Evolutionary conservation across 1,140 invertebrate genomes (phyloP).

Genomic region (Antheraea pernyi): DNA sequence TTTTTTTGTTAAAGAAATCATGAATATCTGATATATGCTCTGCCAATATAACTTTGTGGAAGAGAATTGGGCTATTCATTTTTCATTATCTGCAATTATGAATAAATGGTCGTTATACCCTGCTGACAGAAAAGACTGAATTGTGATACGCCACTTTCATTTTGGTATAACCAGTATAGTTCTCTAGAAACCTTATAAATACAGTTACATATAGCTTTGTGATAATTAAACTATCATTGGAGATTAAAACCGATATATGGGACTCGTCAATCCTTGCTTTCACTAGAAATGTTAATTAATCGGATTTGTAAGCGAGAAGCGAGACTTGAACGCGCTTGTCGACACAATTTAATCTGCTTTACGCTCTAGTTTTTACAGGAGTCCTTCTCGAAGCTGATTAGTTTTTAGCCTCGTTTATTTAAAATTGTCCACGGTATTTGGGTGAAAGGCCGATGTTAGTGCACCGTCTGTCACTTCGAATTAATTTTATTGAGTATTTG

Average conservation of each 20-base stretch:
- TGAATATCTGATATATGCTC: no score
- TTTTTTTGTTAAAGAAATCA: no score
- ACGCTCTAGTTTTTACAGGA: not conserved
- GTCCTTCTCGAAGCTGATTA: not conserved
- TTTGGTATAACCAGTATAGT: no score
- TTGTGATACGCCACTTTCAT: no score
- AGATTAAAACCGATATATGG: not conserved
- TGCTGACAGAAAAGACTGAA: no score
- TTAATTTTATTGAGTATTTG: not conserved
- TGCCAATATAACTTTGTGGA: no score
- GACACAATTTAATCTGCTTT: not conserved
- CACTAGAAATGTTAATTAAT: not conserved
- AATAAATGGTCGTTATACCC: no score
- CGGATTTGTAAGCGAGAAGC: not conserved
- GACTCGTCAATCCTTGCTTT: constrained; percentile 1
- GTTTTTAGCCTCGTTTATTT: not conserved
- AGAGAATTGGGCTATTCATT: no score
- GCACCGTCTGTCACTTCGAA: not conserved
- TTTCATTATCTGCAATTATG: no score
- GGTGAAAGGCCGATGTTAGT: not conserved
- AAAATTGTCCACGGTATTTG: not conserved
- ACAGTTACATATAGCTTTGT: no score
- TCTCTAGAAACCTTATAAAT: no score
- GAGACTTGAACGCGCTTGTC: not conserved
- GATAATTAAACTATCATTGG: not conserved